phyloP scores from a whole-genome alignment of 2,888 invertebrate species.

The Nemurella pictetii region DNA sequence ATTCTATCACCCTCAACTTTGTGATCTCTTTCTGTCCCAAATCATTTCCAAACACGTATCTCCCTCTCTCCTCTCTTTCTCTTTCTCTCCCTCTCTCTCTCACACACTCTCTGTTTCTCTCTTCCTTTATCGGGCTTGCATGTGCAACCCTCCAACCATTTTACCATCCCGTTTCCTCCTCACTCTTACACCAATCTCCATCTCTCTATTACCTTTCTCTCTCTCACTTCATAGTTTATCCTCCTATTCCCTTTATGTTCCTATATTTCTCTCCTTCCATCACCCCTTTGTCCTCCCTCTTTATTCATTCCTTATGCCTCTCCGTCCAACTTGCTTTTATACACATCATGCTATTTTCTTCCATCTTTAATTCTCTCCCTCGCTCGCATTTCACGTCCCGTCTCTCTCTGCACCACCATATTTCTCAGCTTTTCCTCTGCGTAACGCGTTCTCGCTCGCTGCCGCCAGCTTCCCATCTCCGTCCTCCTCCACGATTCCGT shows the following conservation, averaged over 20 bases:
- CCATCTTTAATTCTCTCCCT: conserved; percentile 19
- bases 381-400: not conserved
- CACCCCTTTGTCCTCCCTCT: conserved; percentile 18
- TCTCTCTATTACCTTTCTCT: conserved; percentile 20
- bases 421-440: conserved; percentile 23
- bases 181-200: conserved; percentile 20
- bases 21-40: conserved; percentile 17
- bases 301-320: conserved; percentile 3
- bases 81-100: not conserved
- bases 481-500: conserved; percentile 11
- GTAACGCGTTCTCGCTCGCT: not conserved
- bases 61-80: conserved; percentile 3
- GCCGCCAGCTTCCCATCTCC: not conserved
- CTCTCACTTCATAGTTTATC: conserved; percentile 17
- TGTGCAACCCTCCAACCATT: not conserved
- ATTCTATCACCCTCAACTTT: conserved; percentile 16
- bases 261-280: conserved; percentile 20
- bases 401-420: conserved; percentile 15
- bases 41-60: conserved; percentile 10
- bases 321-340: conserved; percentile 26
- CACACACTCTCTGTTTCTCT: not conserved
- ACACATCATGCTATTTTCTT: conserved; percentile 24
- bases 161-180: conserved; percentile 5
- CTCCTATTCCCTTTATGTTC: conserved; percentile 25
- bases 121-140: not conserved